phyloP scores from a whole-genome alignment of 2,113 vertebrate species.

The Bombycilla garrulus region DNA sequence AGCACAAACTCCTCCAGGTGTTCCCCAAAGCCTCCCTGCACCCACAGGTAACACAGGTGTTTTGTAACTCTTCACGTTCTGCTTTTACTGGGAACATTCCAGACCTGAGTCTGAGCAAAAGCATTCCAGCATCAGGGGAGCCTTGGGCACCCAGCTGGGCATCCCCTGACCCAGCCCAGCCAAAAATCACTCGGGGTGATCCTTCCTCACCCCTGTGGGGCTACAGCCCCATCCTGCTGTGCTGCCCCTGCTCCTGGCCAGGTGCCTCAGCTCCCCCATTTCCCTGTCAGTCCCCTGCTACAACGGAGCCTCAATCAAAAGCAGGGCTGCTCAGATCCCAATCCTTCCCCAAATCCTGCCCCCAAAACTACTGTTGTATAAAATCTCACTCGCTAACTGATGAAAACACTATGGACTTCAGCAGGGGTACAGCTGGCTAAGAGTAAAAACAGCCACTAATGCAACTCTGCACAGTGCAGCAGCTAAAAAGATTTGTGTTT shows the following conservation, averaged over 20 bases:
- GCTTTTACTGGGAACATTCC: background rate
- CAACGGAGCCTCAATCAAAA: background rate
- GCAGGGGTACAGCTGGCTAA: background rate
- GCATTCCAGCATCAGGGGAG: accelerated
- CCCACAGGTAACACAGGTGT: background rate
- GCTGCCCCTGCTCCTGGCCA: background rate
- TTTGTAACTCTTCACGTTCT: background rate
- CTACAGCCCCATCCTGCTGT: background rate
- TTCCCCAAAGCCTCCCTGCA: background rate
- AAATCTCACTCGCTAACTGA: background rate
- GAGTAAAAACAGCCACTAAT: background rate
- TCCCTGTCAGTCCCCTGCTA: background rate
- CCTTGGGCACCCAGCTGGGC: background rate
- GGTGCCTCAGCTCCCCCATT: accelerated
- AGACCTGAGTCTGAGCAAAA: background rate
- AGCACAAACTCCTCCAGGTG: background rate
- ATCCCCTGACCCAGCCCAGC: background rate
- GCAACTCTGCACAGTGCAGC: background rate
- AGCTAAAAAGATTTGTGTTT: background rate
- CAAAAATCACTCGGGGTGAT: background rate
- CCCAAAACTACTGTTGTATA: background rate
- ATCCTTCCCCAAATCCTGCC: background rate
- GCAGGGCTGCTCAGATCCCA: background rate
- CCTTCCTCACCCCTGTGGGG: background rate
- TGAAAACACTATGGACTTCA: background rate